These are phyloP conservation scores for Hydrozoanthus gracilis DNA, from an alignment of 92 coral and sea anemone species.

Conservation along the genomic window DNA sequence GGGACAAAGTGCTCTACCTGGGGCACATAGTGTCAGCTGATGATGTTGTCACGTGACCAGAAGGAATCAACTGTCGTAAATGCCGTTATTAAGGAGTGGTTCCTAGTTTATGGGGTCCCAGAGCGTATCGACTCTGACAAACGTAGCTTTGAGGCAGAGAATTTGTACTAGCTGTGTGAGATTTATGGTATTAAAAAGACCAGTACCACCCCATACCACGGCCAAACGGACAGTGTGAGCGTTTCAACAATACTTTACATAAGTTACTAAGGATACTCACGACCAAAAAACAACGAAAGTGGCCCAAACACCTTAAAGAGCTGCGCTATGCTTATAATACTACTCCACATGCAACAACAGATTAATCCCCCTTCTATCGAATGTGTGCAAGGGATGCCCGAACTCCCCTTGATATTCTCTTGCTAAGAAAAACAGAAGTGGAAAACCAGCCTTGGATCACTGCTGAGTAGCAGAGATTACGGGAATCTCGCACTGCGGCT, in stretches of 20 bases:
- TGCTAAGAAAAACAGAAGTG: not conserved
- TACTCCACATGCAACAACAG: constrained; percentile 74
- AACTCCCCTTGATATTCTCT: constrained; percentile 37
- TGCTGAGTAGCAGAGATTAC: constrained; percentile 47
- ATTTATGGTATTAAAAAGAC: constrained; percentile 67
- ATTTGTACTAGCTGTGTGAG: constrained; percentile 65
- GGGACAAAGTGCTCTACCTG: constrained; percentile 50
- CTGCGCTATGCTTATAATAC: constrained; percentile 75
- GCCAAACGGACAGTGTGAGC: constrained; percentile 72
- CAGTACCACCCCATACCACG: constrained; percentile 78
- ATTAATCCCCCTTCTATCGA: constrained; percentile 69
- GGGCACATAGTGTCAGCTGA: constrained; percentile 59
- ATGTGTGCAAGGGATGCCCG: constrained; percentile 58
- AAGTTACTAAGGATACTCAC: constrained; percentile 65
- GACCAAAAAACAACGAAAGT: constrained; percentile 46
- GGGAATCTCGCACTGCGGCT: not conserved
- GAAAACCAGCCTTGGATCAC: constrained; percentile 38
- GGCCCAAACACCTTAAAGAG: constrained; percentile 80
- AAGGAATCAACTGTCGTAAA: constrained; percentile 13
- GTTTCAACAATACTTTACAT: constrained; percentile 71
- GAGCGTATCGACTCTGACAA: not conserved
- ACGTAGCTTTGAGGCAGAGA: constrained; percentile 59
- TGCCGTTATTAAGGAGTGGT: constrained; percentile 66
- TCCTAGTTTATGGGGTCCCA: constrained; percentile 58
- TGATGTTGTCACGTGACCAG: not conserved